Conservation (phyloP, 2,797 vertebrate species). For the Mionectes olivaceus region DNA sequence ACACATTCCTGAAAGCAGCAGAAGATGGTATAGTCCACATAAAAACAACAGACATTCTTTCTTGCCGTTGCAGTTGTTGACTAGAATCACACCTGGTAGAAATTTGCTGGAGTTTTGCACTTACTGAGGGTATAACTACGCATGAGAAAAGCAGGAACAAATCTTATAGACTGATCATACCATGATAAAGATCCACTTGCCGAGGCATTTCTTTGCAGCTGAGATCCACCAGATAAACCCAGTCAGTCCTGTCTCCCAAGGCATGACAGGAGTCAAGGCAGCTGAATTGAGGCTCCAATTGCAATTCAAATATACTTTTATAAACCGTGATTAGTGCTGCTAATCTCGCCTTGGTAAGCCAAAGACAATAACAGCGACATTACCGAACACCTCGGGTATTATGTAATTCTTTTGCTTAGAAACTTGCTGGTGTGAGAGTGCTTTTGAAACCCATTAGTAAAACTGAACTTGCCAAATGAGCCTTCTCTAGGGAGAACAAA, state of each 20-base stretch:
- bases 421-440: slow-evolving; percentile 31
- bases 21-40: not conserved
- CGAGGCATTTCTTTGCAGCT: not conserved
- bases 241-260: not conserved
- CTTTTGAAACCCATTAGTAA: slow-evolving; percentile 57
- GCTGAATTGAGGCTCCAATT: not conserved
- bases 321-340: not conserved
- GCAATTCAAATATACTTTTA: slow-evolving; percentile 15
- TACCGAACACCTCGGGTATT: slow-evolving; percentile 17
- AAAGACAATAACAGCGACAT: slow-evolving; percentile 30
- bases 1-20: not conserved
- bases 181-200: not conserved
- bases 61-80: not conserved
- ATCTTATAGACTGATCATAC: not conserved
- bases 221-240: not conserved
- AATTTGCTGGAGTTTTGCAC: not conserved
- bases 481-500: slow-evolving; percentile 50
- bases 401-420: slow-evolving; percentile 31
- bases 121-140: not conserved
- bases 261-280: not conserved
- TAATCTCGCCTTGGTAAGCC: slow-evolving; percentile 7
- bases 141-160: not conserved
- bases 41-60: not conserved
- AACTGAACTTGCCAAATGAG: slow-evolving; percentile 51
- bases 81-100: not conserved